Evolutionary conservation across 2,113 vertebrate species (phyloP).

Genomic region (Pachypanchax playfairii): DNA sequence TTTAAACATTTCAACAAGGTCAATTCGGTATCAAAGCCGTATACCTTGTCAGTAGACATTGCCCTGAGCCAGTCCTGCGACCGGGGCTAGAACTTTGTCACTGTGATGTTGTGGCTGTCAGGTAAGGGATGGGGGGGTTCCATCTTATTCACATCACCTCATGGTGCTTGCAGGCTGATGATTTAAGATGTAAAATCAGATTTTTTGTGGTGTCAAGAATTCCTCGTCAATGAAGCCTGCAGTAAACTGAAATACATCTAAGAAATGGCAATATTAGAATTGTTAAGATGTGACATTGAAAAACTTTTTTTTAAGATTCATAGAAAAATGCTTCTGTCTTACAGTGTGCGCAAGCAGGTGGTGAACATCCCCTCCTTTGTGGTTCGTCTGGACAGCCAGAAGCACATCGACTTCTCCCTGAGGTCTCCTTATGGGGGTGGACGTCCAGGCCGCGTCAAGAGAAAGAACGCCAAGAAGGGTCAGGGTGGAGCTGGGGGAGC

Average conservation of each 20-base stretch:
- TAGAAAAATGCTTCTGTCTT: too few relatives aligned
- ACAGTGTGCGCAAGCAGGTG: constrained; percentile 92
- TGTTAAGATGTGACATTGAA: neutral
- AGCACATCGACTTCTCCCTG: constrained; percentile 94
- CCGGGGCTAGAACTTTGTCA: constrained; percentile 31
- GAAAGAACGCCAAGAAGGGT: constrained; percentile 95
- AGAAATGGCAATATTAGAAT: neutral
- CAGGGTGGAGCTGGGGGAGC: constrained; percentile 87
- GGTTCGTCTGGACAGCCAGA: constrained; percentile 93
- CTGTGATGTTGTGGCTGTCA: constrained; percentile 25
- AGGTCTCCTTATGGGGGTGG: constrained; percentile 91
- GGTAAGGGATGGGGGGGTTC: constrained; percentile 71
- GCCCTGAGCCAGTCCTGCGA: constrained; percentile 76
- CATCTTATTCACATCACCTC: constrained; percentile 48
- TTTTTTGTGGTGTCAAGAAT: constrained; percentile 74
- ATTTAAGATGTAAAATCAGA: constrained; percentile 66
- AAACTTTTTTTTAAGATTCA: neutral
- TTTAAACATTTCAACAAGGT: constrained; percentile 82
- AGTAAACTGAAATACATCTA: neutral
- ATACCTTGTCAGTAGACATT: constrained; percentile 87
- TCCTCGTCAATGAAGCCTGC: constrained; percentile 79
- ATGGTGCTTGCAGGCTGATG: constrained; percentile 58
- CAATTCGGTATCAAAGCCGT: constrained; percentile 90
- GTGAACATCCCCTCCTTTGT: constrained; percentile 95
- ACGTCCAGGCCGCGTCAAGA: constrained; percentile 90